Evolutionary conservation across 2,888 invertebrate genomes (phyloP).

Genomic region (Megaustenia siamemsis): DNA sequence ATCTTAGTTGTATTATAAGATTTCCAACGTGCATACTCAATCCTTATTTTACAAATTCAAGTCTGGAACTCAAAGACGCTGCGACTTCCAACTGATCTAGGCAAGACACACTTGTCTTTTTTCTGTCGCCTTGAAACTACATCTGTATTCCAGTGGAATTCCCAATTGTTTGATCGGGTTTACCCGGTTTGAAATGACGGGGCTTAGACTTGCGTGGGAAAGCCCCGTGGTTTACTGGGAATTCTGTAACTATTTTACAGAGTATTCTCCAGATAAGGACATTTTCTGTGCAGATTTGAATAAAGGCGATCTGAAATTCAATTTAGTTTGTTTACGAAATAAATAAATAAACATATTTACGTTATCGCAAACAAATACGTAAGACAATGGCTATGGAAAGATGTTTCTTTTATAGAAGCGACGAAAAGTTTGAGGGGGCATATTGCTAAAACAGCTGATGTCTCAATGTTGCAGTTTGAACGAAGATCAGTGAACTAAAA

Average conservation of each 20-base stretch:
- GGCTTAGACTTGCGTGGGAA: background rate
- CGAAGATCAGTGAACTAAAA: no score
- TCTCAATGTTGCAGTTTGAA: no score
- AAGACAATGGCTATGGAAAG: no score
- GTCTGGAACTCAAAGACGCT: background rate
- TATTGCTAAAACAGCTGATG: no score
- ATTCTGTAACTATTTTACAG: background rate
- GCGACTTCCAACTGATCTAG: background rate
- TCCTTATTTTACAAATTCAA: background rate
- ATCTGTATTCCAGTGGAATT: background rate
- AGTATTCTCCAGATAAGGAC: background rate
- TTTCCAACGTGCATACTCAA: background rate
- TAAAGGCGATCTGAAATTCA: no score
- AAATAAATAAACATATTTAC: no score
- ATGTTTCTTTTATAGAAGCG: no score
- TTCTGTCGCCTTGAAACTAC: constrained; percentile 18
- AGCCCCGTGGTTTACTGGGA: background rate
- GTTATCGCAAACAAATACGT: no score
- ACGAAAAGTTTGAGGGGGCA: no score
- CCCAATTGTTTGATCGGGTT: constrained; percentile 18
- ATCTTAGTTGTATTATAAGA: background rate
- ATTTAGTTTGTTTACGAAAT: no score
- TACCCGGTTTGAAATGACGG: background rate
- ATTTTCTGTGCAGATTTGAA: background rate
- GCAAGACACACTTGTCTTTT: constrained; percentile 15